Conservation (phyloP, 2,113 vertebrate species). For the Capreolus pygargus region DNA sequence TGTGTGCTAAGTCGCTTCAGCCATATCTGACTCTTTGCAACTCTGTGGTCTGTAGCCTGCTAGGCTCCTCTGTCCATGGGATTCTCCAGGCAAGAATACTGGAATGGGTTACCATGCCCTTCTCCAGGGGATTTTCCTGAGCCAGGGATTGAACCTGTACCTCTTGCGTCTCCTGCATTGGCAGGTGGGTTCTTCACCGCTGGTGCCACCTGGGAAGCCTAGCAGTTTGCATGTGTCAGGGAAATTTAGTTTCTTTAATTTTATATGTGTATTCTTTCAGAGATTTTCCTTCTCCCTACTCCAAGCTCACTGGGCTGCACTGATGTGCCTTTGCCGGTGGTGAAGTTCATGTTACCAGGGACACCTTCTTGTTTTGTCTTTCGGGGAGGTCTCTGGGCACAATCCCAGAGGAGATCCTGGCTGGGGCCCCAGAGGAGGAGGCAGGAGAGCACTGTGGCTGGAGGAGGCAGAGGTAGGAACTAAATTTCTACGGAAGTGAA, state of each 20-base stretch:
- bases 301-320: background rate
- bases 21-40: background rate
- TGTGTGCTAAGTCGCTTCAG: background rate
- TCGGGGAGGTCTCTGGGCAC: background rate
- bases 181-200: background rate
- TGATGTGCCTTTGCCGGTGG: background rate
- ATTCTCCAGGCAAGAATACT: background rate
- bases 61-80: background rate
- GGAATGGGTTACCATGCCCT: background rate
- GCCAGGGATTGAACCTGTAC: background rate
- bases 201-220: background rate
- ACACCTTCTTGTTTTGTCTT: background rate
- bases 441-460: background rate
- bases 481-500: background rate
- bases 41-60: background rate
- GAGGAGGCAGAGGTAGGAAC: background rate
- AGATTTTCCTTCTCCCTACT: background rate
- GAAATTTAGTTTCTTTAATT: background rate
- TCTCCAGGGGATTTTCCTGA: background rate
- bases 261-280: background rate
- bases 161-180: background rate
- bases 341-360: background rate
- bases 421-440: background rate
- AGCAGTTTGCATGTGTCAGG: background rate
- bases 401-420: background rate